Evolutionary conservation across 1,140 invertebrate genomes (phyloP), one percentile per base, ranked within the genome.

Genomic region (Papilio machaon): DNA sequence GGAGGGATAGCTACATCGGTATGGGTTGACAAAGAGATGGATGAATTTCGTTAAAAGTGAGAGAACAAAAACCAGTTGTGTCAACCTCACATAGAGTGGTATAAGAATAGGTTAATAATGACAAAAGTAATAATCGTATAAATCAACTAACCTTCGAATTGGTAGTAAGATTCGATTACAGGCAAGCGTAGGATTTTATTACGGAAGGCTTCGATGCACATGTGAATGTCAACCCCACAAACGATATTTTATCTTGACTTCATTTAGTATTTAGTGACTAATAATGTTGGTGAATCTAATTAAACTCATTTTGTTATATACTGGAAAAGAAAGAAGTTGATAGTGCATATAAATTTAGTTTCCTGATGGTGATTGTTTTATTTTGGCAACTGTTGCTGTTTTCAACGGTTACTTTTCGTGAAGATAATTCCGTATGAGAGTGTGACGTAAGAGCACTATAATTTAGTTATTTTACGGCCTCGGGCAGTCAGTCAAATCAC

Each of bases 401-500:
- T 67, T 67, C 64, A 35, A 67, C 23, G 30, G 30, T 35, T 67
- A 67, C 30, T 67, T 67, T 67, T 70, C 30, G 64, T 70, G 30
- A 70, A 70, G 30, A 17, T 70, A 35, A 70, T 70, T 38, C 13
- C 11, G 35, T 70, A 70, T 35, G 64, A 70, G 64, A 70, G 64
- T 35, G 64, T 70, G 64, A 70, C 64, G 35, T 70, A 70, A 70
- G 23, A 38, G 5, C 10, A 70, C 64, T 70, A 70, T 70, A 70
- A 70, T 70, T 35, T 70, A 35, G 64, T 38, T 35, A 70, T 38
- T 70, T 70, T 70, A 70, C 35, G 64, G 11, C 30, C 43, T 30
- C 49, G 49, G n/a, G 74, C 46, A 75, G 49, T 75, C 64, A 70
- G 64, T 49, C 74, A 52, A 76, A 52, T 76, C 0, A 47, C 47